These are phyloP conservation scores for Anastrepha ludens DNA, from an alignment of 1,140 invertebrate genomes.

Conservation along the genomic window DNA sequence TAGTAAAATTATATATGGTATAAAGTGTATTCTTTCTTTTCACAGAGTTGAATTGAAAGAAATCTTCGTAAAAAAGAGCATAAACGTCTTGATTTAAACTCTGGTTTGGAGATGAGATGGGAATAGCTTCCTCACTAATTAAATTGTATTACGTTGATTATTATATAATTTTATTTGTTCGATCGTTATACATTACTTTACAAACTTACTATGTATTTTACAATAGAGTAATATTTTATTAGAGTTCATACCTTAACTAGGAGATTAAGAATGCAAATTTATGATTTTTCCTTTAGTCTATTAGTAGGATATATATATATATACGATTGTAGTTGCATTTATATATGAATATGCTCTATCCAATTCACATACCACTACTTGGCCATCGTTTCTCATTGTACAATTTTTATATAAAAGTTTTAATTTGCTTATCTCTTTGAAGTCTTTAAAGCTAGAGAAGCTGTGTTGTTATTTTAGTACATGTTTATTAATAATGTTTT, in stretches of 20 bases:
- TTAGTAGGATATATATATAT: neutral
- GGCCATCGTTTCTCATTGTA: neutral
- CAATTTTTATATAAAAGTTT: constrained; percentile 18
- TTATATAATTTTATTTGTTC: constrained; percentile 16
- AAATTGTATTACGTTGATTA: neutral
- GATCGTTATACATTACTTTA: constrained; percentile 32
- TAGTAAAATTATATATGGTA: no score
- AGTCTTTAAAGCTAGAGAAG: constrained; percentile 25
- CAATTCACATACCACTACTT: neutral
- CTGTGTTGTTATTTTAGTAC: neutral
- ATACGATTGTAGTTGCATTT: constrained; percentile 18
- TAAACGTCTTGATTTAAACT: no score
- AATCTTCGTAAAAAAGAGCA: no score
- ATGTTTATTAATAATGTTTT: neutral
- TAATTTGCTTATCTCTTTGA: neutral
- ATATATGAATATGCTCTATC: neutral
- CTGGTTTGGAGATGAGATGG: no score
- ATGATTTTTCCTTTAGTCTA: neutral
- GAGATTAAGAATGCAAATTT: neutral
- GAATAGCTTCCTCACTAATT: no score
- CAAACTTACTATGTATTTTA: constrained; percentile 42
- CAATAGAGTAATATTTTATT: constrained; percentile 37
- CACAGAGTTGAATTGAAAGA: no score
- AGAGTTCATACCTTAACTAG: constrained; percentile 35
- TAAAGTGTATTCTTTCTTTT: no score